Conservation (phyloP, 2,113 vertebrate species). For the Scatophagus argus region DNA sequence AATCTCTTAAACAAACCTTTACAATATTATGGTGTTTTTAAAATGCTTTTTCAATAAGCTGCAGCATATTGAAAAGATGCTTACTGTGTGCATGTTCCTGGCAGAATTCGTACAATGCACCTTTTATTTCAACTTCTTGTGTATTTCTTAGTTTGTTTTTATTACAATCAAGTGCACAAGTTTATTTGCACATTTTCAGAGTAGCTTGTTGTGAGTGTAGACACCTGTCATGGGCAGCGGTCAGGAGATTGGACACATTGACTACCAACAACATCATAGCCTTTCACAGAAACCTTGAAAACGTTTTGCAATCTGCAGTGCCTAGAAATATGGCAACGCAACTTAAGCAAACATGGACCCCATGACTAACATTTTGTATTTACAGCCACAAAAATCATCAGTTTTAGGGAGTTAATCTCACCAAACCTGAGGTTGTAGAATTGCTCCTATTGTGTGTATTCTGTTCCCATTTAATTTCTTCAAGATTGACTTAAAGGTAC, state of each 20-base stretch:
- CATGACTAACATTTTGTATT: not conserved
- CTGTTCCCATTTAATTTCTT: not conserved
- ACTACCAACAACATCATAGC: not conserved
- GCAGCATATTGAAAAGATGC: not conserved
- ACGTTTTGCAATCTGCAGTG: not conserved
- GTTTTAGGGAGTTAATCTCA: not conserved
- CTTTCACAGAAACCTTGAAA: not conserved
- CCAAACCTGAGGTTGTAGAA: not conserved
- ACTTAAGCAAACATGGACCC: too few relatives aligned
- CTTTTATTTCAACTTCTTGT: not conserved
- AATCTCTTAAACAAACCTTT: not conserved
- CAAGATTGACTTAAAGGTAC: constrained; percentile 4
- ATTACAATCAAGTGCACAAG: not conserved
- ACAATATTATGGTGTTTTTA: not conserved
- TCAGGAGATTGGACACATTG: not conserved
- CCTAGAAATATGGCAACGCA: not conserved
- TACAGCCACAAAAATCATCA: not conserved
- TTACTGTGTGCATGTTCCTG: not conserved
- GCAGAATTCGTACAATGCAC: not conserved
- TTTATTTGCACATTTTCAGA: not conserved
- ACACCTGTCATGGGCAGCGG: not conserved
- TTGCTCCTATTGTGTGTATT: not conserved
- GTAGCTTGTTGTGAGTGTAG: not conserved
- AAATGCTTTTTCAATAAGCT: not conserved
- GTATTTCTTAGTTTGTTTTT: not conserved